Conservation (phyloP, 2,888 invertebrate species). For the Icerya purchasi region DNA sequence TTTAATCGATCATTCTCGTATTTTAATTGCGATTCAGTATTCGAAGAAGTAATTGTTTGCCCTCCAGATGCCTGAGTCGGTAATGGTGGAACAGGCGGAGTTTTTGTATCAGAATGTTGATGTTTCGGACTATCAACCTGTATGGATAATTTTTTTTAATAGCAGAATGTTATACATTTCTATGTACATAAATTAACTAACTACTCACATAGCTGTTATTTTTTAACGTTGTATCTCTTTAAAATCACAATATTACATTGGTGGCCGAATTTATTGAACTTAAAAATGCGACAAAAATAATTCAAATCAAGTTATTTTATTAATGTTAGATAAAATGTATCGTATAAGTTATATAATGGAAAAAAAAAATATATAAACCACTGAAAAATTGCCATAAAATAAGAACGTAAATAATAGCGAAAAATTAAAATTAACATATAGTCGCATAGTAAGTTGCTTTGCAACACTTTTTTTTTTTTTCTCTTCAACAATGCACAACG, state of each 20-base stretch:
- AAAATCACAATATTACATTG: conserved; percentile 8
- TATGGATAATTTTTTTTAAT: conserved; percentile 5
- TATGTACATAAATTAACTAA: not conserved
- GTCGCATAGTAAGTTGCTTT: no score
- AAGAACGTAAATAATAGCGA: no score
- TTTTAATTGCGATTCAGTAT: conserved; percentile 66
- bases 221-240: conserved; percentile 9
- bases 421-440: no score
- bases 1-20: conserved; percentile 94
- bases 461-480: no score
- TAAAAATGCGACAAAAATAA: no score
- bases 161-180: not conserved
- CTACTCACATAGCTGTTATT: not conserved
- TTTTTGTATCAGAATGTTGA: conserved; percentile 23
- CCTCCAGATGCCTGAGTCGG: conserved; percentile 20
- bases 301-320: no score
- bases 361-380: no score
- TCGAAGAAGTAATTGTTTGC: conserved; percentile 21
- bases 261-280: no score
- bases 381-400: no score
- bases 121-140: conserved; percentile 41
- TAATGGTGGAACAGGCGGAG: conserved; percentile 13
- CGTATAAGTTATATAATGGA: no score
- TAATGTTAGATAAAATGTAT: no score
- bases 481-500: no score